phyloP scores from a whole-genome alignment of 2,888 invertebrate genomes.

The Oegoconia quadripuncta region DNA sequence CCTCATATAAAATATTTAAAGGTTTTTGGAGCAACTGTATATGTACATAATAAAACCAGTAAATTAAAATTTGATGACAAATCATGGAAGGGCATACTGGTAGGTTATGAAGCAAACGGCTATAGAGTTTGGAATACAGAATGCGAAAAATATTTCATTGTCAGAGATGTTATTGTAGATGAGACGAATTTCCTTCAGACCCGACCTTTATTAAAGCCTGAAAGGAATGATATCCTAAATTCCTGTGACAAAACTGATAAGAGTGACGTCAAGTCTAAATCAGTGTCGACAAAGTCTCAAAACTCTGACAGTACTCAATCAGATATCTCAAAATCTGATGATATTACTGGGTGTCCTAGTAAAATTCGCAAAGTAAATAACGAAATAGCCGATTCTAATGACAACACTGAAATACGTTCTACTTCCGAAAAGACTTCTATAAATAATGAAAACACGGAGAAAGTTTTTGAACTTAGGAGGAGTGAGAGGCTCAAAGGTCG shows the following conservation, averaged over 20 bases:
- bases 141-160: conserved; percentile 29
- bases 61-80: conserved; percentile 19
- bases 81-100: conserved; percentile 38
- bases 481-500: conserved; percentile 18
- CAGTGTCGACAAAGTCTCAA: conserved; percentile 12
- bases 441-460: conserved; percentile 4
- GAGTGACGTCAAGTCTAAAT: conserved; percentile 11
- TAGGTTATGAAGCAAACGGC: conserved; percentile 37
- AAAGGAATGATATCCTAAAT: conserved; percentile 10
- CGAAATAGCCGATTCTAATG: too few relatives aligned
- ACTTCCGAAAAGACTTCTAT: too few relatives aligned
- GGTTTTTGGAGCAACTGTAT: conserved; percentile 37
- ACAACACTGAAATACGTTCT: too few relatives aligned
- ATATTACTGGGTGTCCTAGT: conserved; percentile 1
- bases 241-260: conserved; percentile 15
- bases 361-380: conserved; percentile 14
- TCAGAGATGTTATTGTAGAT: conserved; percentile 40
- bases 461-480: conserved; percentile 9
- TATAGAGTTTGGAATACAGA: conserved; percentile 39
- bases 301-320: conserved; percentile 10
- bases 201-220: conserved; percentile 19
- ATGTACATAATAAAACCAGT: neutral
- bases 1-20: conserved; percentile 28
- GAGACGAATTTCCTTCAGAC: conserved; percentile 30
- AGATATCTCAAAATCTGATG: conserved; percentile 16